Evolutionary conservation across 2,797 vertebrate genomes (phyloP), one percentile per base, ranked within the genome.

Genomic region (Alfaro cultratus): DNA sequence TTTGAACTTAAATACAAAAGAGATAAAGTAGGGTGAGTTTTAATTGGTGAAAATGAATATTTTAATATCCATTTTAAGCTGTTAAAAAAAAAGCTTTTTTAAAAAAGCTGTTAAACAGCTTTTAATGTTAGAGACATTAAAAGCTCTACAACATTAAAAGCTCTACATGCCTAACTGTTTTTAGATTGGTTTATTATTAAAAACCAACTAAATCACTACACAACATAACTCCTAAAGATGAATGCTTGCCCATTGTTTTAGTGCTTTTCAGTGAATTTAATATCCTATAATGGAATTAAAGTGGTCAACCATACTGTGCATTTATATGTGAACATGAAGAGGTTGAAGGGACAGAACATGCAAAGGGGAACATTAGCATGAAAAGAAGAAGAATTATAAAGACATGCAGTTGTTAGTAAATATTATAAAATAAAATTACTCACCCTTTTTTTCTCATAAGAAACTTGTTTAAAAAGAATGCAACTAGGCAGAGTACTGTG

Each of bases 401-500:
- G 34, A 34, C 81, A 83, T 85, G 86, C 87, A 83, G 29, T 5
- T 4, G 8, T 36, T 34, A 18, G 41, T 43, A 43, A 71, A 71
- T 45, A 71, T 18, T 60, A n/a, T 45, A 72, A 80, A 86, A 83
- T 11, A 29, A 0, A 39, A 12, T 13, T 49, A 41, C 95, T 95
- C 68, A 96, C 95, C 95, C 95, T 90, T 92, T 95, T 76, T 43
- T 94, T 85, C 73, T 94, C 34, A 26, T 55, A 6, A 60, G 1
- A 49, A 0, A 45, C 71, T 41, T 83, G 57, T 51, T 1, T 15
- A 80, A 43, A 62, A 53, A 0, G 1, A 76, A 0, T 2, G 13
- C 0, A 0, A n/a, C 0, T n/a, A 73, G 0, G 8, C 5, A 9
- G 7, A 0, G 6, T 49, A 3, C 92, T 94, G 90, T 23, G 55